Base-by-base conservation (phyloP, 2,888 invertebrate genomes). In the Neria commutata region DNA sequence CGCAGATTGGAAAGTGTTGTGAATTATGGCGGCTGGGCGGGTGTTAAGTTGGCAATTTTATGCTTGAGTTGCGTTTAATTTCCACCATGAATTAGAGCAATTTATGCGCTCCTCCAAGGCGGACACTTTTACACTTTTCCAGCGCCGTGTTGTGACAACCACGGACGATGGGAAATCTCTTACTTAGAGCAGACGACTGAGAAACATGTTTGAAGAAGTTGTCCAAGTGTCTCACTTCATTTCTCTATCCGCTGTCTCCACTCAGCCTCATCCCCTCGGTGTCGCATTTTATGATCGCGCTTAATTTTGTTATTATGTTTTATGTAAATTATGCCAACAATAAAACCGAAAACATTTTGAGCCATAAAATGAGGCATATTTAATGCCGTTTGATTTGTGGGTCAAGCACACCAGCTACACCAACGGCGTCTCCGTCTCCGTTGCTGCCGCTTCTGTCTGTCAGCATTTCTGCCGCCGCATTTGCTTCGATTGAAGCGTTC, bases 21-120 rank as follows among this genome's bases (percentile, higher is more conserved):
- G 69, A 74, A 74, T 72, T 69, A 73, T 70, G 64, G 56, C 59
- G 29, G 14, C 19, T 21, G 53, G 21, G 17, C 29, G 50, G 46
- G 76, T 77, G 77, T 73, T 73, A 75, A 75, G 69, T 73, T 75
- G 74, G 73, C 77, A 74, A 75, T 77, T 77, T 75, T 70, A 75
- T 72, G 75, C 76, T 70, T 67, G 71, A 75, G 69, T 67, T 70
- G 70, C 74, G 70, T 72, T 76, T 69, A 67, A 73, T 73, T 75
- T 73, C 66, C 71, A 66, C 65, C 72, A 72, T 72, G 73, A 72
- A 74, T 74, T 75, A 67, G 66, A 67, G 61, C 67, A 74, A 69
- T 75, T 73, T 74, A 73, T 74, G 71, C 63, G 60, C 65, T 62
- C 62, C 71, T 71, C 71, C 71, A 72, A 69, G n/a, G 21, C 33